Conservation (phyloP, 1,140 invertebrate genomes). For the Plodia interpunctella region DNA sequence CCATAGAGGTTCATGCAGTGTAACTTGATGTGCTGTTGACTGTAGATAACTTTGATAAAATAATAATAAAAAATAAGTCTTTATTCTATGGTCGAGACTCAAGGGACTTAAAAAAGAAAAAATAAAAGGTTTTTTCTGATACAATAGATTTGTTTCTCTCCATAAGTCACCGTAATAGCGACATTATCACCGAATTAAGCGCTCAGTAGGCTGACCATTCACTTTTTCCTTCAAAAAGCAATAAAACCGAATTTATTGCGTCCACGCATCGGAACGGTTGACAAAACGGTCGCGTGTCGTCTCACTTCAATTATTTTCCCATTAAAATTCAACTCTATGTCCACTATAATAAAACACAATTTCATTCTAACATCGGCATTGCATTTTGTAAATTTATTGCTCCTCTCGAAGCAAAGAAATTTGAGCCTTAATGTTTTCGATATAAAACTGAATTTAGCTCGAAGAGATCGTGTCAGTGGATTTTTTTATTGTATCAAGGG, state of each 20-base stretch:
- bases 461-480: neutral
- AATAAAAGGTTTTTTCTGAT: neutral
- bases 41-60: too few species aligned
- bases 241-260: conserved; percentile 67
- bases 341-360: neutral
- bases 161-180: neutral
- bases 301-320: neutral
- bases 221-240: conserved; percentile 32
- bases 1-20: too few species aligned
- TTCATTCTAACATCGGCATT: neutral
- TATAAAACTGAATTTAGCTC: neutral
- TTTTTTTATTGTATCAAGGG: neutral
- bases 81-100: too few species aligned
- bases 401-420: neutral
- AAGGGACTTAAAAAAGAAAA: neutral
- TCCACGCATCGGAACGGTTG: conserved; percentile 41
- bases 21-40: too few species aligned
- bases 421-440: neutral
- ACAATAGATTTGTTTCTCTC: neutral
- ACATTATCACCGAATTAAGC: conserved; percentile 31
- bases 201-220: conserved; percentile 41
- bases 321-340: neutral
- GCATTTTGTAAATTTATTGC: neutral
- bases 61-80: too few species aligned
- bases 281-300: conserved; percentile 31